Evolutionary conservation across 2,113 vertebrate species (phyloP).

Genomic region (Hirundichthys speculiger): DNA sequence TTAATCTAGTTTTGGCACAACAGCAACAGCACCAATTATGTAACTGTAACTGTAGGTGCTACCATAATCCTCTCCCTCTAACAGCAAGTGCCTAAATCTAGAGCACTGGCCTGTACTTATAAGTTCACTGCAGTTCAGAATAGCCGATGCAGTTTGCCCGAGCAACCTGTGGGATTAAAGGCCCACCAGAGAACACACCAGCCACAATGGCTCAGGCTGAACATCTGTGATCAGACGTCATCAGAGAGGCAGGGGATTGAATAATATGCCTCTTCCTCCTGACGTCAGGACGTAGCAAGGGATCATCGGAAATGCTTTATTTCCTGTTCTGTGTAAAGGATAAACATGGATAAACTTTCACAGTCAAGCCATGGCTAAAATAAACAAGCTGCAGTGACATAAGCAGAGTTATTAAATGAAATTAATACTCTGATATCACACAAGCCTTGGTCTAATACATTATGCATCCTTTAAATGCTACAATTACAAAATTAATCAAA

Average conservation of each 20-base stretch:
- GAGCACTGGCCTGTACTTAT: conserved; percentile 57
- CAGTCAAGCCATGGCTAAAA: no score
- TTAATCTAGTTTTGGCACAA: conserved; percentile 1
- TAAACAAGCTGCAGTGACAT: conserved; percentile 1
- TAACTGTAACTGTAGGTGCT: conserved; percentile 51
- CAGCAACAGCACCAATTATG: conserved; percentile 38
- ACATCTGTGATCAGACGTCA: conserved; percentile 51
- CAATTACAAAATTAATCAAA: no score
- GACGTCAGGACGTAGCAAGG: conserved; percentile 29
- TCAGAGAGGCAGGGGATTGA: no score
- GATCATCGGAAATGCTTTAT: conserved; percentile 55
- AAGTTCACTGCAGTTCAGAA: conserved; percentile 69
- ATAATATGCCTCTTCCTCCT: conserved; percentile 13
- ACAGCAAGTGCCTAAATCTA: conserved; percentile 65
- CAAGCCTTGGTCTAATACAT: no score
- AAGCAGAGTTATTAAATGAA: conserved; percentile 2
- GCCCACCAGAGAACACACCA: conserved; percentile 12
- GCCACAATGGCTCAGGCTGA: conserved; percentile 18
- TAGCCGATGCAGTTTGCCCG: conserved; percentile 27
- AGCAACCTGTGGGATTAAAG: conserved; percentile 58
- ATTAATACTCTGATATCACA: conserved; percentile 1
- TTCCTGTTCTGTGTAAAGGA: conserved; percentile 54
- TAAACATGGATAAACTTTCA: no score
- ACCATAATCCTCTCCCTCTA: conserved; percentile 59
- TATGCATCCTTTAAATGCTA: no score